phyloP scores from a whole-genome alignment of 2,113 vertebrate genomes.

The Plecturocebus donacophilus region DNA sequence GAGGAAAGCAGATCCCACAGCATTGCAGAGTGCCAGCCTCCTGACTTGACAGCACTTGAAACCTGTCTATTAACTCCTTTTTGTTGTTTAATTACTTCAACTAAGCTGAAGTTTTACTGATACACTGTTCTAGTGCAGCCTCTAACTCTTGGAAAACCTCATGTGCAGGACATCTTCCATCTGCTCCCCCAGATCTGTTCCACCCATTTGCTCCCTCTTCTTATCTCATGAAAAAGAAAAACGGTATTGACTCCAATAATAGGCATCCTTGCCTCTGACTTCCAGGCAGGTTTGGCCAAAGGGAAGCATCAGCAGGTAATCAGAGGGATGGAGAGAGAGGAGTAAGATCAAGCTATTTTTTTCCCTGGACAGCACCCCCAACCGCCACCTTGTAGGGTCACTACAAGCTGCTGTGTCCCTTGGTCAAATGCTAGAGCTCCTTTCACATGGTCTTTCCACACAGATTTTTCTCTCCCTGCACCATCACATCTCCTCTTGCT shows the following conservation, averaged over 20 bases:
- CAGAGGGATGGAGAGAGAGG: neutral
- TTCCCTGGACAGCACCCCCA: neutral
- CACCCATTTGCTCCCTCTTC: neutral
- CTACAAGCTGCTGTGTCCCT: neutral
- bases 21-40: neutral
- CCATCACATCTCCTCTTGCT: neutral
- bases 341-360: neutral
- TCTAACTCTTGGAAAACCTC: neutral
- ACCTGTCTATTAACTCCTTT: neutral
- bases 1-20: neutral
- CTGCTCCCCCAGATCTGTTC: neutral
- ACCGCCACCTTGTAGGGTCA: neutral
- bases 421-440: neutral
- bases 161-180: neutral
- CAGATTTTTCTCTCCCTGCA: neutral
- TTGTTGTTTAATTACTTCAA: neutral
- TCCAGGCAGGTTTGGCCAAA: neutral
- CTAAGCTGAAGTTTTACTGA: neutral
- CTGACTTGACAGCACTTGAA: neutral
- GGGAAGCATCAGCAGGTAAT: neutral
- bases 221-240: neutral
- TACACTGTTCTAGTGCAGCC: neutral
- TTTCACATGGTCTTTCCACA: neutral
- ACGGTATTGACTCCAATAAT: neutral
- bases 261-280: neutral